Evolutionary conservation across 1,140 invertebrate species (phyloP).

Genomic region (Bombus huntii): DNA sequence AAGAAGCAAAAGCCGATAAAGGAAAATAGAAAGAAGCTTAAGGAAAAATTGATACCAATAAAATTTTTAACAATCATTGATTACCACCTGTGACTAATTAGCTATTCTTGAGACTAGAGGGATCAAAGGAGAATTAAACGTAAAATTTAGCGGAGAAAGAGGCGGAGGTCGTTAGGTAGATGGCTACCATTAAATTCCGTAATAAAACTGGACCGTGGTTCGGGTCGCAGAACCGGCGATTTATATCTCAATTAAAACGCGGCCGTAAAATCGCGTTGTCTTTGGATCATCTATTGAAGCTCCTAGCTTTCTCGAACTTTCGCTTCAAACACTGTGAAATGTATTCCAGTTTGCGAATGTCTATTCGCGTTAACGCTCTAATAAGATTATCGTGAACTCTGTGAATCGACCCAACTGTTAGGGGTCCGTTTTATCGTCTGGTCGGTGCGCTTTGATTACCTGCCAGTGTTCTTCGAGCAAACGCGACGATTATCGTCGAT

Average conservation of each 20-base stretch:
- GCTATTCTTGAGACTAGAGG: background rate
- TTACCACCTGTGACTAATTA: too few species aligned
- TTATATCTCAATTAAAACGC: constrained; percentile 61
- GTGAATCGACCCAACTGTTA: background rate
- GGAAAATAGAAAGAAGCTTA: background rate
- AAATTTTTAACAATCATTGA: background rate
- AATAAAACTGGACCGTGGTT: constrained; percentile 57
- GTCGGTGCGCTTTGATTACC: too few species aligned
- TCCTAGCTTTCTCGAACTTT: background rate
- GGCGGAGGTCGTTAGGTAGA: constrained; percentile 13
- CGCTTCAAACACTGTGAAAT: background rate
- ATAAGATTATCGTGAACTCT: background rate
- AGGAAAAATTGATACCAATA: background rate
- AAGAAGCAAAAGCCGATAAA: background rate
- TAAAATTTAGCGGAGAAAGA: constrained; percentile 3
- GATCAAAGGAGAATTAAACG: constrained; percentile 23
- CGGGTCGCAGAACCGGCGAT: constrained; percentile 25
- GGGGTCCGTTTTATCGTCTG: background rate
- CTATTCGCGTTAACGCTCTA: background rate
- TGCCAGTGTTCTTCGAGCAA: background rate
- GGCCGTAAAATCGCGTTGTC: background rate
- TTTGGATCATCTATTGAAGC: constrained; percentile 33
- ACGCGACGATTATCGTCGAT: background rate
- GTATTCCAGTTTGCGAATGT: background rate
- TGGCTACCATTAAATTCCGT: constrained; percentile 26